Evolutionary conservation across 2,797 vertebrate genomes (phyloP), one percentile per base, ranked within the genome.

Genomic region (Xiphorhynchus erythropygius): DNA sequence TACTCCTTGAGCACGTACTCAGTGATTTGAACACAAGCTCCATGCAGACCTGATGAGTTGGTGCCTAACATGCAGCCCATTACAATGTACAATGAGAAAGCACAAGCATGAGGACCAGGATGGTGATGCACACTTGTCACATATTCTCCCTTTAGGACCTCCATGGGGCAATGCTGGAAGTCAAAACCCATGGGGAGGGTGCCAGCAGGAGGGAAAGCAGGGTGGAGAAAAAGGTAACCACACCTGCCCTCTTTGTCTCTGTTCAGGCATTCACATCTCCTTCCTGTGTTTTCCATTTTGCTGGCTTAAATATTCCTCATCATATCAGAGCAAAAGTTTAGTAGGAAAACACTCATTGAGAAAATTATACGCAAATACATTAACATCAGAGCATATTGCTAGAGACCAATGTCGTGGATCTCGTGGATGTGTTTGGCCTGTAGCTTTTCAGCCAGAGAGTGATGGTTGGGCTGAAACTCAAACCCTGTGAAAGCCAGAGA

Each of bases 281-380:
- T 24, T 57, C 13, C 2, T 0, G 0, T 28, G 15, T 83, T 84
- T 89, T 82, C 69, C 30, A 37, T 75, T 67, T 87, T 84, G 27
- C 32, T 87, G 56, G 52, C 76, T 82, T 77, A 80, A 87, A 89
- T 49, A 74, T 84, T 94, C 49, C 75, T 89, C 3, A 2, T 88
- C 71, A 16, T 83, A 64, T 90, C 78, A 87, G 78, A 89, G 57
- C 90, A 95, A 77, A 78, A 89, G n/a, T 84, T 89, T 21, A 68
- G 41, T 83, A 81, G 30, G 10, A 80, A 91, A 94, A 35, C 37
- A 18, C 60, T 95, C 53, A 92, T 4, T 0, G 5, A 89, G 55
- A 71, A 89, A 55, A 74, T 89, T 87, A 83, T 56, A 89, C 74
- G 75, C 71, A 90, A 96, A 87, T 70, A 60, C 35, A 80, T 70